Percentiles rank a stretch among this genome's conserved stretches.
Evolutionary conservation across 2,797 vertebrate genomes (phyloP).

Genomic region (Chanos chanos): DNA sequence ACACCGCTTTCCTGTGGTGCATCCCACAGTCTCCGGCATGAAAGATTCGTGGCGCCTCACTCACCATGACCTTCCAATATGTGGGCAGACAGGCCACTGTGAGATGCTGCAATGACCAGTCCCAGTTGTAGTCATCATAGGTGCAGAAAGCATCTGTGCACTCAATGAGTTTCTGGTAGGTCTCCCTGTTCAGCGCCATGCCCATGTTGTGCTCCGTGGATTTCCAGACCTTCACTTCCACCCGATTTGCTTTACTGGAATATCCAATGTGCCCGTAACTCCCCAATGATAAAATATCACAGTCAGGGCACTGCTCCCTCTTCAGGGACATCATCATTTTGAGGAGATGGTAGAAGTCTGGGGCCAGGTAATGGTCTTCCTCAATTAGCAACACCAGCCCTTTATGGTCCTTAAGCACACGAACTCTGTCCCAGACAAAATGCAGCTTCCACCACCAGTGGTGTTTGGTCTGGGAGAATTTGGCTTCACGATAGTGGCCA

Average conservation of each 20-base stretch:
- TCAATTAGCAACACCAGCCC: slow-evolving; percentile 88
- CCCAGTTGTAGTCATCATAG: slow-evolving; percentile 99
- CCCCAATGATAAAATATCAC: slow-evolving; percentile 88
- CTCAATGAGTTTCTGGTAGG: slow-evolving; percentile 84
- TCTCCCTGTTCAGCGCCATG: slow-evolving; percentile 85
- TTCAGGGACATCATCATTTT: slow-evolving; percentile 80
- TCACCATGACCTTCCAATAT: slow-evolving; percentile 95
- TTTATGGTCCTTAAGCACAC: slow-evolving; percentile 75
- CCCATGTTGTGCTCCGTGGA: slow-evolving; percentile 99
- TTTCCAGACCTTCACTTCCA: slow-evolving; percentile 94
- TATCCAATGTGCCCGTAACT: slow-evolving; percentile 81
- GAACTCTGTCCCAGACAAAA: slow-evolving; percentile 94
- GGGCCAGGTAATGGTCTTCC: slow-evolving; percentile 92
- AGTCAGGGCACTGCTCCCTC: slow-evolving; percentile 81
- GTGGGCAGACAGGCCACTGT: slow-evolving; percentile 90
- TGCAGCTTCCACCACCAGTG: slow-evolving; percentile 99
- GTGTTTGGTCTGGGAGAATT: slow-evolving; percentile 96
- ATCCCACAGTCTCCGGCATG: slow-evolving; percentile 97
- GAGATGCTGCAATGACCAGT: slow-evolving; percentile 96
- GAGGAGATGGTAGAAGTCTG: slow-evolving; percentile 88
- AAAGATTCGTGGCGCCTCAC: slow-evolving; percentile 89
- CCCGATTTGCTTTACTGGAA: slow-evolving; percentile 83
- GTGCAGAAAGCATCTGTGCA: slow-evolving; percentile 96
- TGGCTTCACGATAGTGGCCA: slow-evolving; percentile 95
- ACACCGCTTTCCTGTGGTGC: slow-evolving; percentile 91